Evolutionary conservation across 2,888 invertebrate species (phyloP).

Genomic region (Megastigmus dorsalis): DNA sequence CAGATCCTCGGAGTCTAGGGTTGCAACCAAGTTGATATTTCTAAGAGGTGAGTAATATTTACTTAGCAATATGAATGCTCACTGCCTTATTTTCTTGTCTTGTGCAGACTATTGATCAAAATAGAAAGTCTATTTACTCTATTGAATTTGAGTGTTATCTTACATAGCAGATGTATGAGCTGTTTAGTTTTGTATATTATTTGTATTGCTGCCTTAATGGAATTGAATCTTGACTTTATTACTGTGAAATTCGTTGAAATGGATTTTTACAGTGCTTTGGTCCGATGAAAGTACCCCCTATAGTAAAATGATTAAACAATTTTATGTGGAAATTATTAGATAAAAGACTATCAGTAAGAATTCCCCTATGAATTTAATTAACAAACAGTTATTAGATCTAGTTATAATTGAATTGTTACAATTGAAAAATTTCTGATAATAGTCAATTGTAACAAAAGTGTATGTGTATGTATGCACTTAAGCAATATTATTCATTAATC

Average conservation of each 20-base stretch:
- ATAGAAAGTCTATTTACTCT: conserved; percentile 6
- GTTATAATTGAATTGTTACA: conserved; percentile 15
- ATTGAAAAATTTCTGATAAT: background rate
- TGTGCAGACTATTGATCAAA: background rate
- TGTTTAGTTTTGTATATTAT: conserved; percentile 15
- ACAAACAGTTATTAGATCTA: conserved; percentile 18
- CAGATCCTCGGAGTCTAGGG: conserved; percentile 41
- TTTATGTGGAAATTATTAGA: conserved; percentile 16
- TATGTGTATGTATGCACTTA: no score
- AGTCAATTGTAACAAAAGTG: conserved; percentile 2
- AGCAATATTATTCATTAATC: no score
- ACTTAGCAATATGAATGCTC: conserved; percentile 18
- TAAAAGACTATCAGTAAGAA: conserved; percentile 28
- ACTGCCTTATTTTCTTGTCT: background rate
- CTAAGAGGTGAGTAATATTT: conserved; percentile 42
- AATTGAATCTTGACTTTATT: conserved; percentile 12
- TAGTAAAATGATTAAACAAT: background rate
- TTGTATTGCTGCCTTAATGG: conserved; percentile 8
- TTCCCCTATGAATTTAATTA: conserved; percentile 21
- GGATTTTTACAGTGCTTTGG: conserved; percentile 10
- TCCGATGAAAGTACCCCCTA: conserved; percentile 18
- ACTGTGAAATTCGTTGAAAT: background rate
- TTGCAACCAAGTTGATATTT: background rate
- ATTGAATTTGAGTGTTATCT: conserved; percentile 8
- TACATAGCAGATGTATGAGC: conserved; percentile 1